phyloP scores from a whole-genome alignment of 2,797 vertebrate species.

The Mycteria americana region DNA sequence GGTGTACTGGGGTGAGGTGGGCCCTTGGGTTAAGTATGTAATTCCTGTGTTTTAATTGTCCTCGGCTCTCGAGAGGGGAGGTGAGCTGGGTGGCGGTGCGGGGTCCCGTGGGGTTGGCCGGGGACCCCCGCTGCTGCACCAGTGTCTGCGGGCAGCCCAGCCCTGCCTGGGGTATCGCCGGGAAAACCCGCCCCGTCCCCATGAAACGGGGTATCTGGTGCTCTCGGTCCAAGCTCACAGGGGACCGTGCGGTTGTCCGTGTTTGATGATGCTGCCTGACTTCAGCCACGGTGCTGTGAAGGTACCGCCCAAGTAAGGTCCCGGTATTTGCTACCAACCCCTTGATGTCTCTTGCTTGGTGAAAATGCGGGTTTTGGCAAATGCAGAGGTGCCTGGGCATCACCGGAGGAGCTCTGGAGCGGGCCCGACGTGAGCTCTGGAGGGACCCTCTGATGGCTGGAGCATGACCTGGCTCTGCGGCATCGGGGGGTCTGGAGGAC shows the following conservation, averaged over 20 bases:
- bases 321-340: background rate
- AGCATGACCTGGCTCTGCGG: background rate
- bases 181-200: background rate
- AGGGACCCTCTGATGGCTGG: too few species aligned
- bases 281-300: background rate
- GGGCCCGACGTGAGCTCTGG: fast-evolving
- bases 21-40: background rate
- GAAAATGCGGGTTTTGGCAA: background rate
- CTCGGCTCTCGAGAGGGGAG: fast-evolving
- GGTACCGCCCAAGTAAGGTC: too few species aligned
- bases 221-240: background rate
- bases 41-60: background rate
- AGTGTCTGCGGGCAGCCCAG: background rate
- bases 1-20: background rate
- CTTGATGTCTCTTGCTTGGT: background rate
- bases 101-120: fast-evolving
- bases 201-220: fast-evolving
- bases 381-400: fast-evolving
- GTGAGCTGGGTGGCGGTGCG: background rate
- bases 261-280: background rate
- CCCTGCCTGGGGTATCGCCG: background rate
- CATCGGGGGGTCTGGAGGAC: fast-evolving
- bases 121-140: background rate
- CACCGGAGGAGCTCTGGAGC: background rate
- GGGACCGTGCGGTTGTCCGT: fast-evolving